phyloP scores from a whole-genome alignment of 2,113 vertebrate species.

The Corythornis madagascariensis region DNA sequence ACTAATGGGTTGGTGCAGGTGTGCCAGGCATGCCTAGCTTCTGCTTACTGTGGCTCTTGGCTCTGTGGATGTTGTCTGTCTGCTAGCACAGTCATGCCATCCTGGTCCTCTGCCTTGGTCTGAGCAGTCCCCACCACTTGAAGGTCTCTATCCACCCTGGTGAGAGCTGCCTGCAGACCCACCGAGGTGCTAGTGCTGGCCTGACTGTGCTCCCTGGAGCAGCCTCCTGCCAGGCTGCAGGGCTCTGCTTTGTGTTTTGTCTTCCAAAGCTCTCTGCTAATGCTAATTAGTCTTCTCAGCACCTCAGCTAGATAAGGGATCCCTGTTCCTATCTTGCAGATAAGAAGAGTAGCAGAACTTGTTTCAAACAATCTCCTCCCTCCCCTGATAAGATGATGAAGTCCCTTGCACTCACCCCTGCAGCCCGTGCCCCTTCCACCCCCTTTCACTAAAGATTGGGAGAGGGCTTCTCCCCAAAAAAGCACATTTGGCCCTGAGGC shows the following conservation, averaged over 20 bases:
- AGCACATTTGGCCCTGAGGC: background rate
- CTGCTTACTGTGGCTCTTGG: background rate
- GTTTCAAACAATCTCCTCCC: slow-evolving; percentile 35
- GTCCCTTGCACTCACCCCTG: background rate
- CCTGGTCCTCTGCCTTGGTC: accelerated
- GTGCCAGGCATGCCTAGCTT: background rate
- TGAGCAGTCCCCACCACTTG: background rate
- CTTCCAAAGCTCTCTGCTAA: background rate
- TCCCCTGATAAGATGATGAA: background rate
- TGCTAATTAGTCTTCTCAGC: slow-evolving; percentile 58
- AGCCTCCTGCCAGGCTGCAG: background rate
- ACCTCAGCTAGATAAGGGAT: slow-evolving; percentile 30
- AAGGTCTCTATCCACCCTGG: accelerated
- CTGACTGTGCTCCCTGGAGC: background rate
- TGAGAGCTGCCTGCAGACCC: background rate
- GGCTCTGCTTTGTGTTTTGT: slow-evolving; percentile 28
- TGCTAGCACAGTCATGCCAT: background rate
- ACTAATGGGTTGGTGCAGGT: background rate
- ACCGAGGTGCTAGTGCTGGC: accelerated
- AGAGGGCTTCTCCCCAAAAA: background rate
- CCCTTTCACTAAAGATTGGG: background rate
- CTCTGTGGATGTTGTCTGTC: background rate
- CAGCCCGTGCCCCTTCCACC: accelerated
- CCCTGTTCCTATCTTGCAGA: slow-evolving; percentile 26
- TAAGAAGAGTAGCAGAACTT: slow-evolving; percentile 56